A percentile compares a stretch with the other conserved stretches of the same genome.
Evolutionary conservation across 2,113 vertebrate species (phyloP).

Genomic region (Poeciliopsis prolifica): DNA sequence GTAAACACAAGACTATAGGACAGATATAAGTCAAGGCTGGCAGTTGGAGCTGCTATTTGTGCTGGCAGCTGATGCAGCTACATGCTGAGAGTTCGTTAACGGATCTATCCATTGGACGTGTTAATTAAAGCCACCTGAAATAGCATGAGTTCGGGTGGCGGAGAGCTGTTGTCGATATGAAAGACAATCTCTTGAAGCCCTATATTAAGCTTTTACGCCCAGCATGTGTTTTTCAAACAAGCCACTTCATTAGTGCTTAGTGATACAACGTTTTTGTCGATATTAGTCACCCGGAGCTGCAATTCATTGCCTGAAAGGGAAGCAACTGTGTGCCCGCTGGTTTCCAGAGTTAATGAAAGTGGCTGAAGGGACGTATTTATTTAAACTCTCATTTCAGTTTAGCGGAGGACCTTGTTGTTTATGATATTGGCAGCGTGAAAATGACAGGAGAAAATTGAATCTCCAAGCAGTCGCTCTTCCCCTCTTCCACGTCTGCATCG

Average conservation of each 20-base stretch:
- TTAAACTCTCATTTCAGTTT: conserved; percentile 19
- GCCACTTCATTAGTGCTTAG: conserved; percentile 41
- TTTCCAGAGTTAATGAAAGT: conserved; percentile 34
- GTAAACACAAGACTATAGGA: neutral
- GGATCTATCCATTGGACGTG: conserved; percentile 61
- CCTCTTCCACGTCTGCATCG: conserved; percentile 20
- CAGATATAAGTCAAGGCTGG: neutral
- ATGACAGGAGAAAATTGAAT: conserved; percentile 49
- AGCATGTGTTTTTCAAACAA: conserved; percentile 40
- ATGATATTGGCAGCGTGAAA: conserved; percentile 29
- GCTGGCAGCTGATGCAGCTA: conserved; percentile 37
- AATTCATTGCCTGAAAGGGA: conserved; percentile 22
- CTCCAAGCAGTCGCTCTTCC: conserved; percentile 26
- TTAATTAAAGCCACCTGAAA: conserved; percentile 61
- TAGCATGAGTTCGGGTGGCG: conserved; percentile 34
- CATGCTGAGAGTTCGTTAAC: conserved; percentile 68
- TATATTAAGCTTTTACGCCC: conserved; percentile 37
- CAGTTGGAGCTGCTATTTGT: conserved; percentile 52
- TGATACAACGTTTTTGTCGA: conserved; percentile 27
- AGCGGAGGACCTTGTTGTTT: conserved; percentile 29
- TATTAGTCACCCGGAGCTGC: conserved; percentile 22
- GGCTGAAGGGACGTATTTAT: conserved; percentile 41
- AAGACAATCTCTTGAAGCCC: conserved; percentile 25
- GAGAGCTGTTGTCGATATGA: conserved; percentile 45
- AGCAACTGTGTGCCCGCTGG: conserved; percentile 25